Evolutionary conservation across 2,797 vertebrate genomes (phyloP).

Genomic region (Paramormyrops hopkinsi): DNA sequence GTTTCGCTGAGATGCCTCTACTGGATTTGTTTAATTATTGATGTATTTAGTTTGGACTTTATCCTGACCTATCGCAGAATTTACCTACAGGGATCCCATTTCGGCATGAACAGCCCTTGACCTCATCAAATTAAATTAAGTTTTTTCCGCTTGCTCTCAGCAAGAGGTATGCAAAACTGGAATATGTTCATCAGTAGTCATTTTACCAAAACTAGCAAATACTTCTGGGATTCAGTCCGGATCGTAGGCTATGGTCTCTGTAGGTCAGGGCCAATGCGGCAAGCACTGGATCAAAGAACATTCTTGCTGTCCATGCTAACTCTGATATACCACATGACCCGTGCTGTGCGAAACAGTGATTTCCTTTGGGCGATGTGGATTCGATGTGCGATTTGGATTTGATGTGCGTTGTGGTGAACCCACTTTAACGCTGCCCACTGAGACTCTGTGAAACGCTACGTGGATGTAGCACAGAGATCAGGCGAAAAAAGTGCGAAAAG

Average conservation of each 20-base stretch:
- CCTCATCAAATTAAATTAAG: neutral
- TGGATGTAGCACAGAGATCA: conserved; percentile 10
- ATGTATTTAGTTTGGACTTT: neutral
- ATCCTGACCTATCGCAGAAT: neutral
- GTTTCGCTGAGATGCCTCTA: neutral
- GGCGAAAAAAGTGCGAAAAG: neutral
- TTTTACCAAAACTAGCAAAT: neutral
- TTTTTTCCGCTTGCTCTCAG: neutral
- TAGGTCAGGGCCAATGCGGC: neutral
- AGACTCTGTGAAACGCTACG: conserved; percentile 32
- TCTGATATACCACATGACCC: neutral
- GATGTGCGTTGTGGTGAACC: neutral
- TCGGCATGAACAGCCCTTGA: neutral
- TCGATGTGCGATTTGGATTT: neutral
- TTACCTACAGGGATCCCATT: neutral
- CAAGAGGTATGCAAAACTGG: neutral
- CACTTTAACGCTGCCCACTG: neutral
- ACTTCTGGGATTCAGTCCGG: neutral
- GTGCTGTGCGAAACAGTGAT: neutral
- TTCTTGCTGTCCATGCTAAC: neutral
- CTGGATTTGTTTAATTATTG: conserved; percentile 4
- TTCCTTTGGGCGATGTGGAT: neutral
- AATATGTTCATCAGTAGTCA: neutral
- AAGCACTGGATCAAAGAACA: neutral
- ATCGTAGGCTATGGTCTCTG: neutral